Conservation (phyloP, 2,888 invertebrate genomes). For the Allophyes oxyacanthae region DNA sequence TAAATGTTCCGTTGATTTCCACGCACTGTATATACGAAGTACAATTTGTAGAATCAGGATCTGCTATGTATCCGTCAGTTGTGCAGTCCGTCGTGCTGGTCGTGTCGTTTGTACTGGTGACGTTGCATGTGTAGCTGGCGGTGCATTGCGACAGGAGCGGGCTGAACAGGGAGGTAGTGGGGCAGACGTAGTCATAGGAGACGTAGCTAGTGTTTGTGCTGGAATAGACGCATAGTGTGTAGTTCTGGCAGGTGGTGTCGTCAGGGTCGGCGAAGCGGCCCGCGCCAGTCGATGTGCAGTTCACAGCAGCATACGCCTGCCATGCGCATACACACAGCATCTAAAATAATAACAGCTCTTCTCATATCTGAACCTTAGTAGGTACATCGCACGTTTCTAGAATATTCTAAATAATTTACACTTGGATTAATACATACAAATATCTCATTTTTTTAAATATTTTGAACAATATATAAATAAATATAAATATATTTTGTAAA, state of each 20-base stretch:
- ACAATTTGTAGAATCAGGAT: conserved; percentile 74
- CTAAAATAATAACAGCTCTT: conserved; percentile 35
- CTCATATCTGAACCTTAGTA: too few species aligned
- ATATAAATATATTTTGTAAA: too few species aligned
- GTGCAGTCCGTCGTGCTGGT: conserved; percentile 24
- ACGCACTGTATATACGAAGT: conserved; percentile 77
- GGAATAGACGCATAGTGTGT: conserved; percentile 75
- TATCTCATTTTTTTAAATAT: too few species aligned
- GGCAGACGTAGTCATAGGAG: conserved; percentile 79
- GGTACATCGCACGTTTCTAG: too few species aligned
- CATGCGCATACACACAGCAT: conserved; percentile 55
- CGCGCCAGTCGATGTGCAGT: conserved; percentile 70
- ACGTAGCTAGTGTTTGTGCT: conserved; percentile 62
- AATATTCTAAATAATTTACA: too few species aligned
- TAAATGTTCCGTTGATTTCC: conserved; percentile 65
- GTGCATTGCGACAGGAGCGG: conserved; percentile 31
- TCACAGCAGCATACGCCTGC: conserved; percentile 68
- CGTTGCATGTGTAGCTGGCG: conserved; percentile 22
- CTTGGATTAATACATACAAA: too few species aligned
- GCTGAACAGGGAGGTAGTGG: conserved; percentile 68
- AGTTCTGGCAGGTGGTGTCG: conserved; percentile 81
- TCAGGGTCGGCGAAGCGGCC: conserved; percentile 76
- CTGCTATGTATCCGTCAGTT: conserved; percentile 51
- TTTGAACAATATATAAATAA: too few species aligned
- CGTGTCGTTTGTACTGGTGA: neutral